A percentile compares a stretch with the other conserved stretches of the same genome.
These are phyloP conservation scores for Leucopsar rothschildi DNA, from an alignment of 2,113 vertebrate genomes.

Conservation along the genomic window DNA sequence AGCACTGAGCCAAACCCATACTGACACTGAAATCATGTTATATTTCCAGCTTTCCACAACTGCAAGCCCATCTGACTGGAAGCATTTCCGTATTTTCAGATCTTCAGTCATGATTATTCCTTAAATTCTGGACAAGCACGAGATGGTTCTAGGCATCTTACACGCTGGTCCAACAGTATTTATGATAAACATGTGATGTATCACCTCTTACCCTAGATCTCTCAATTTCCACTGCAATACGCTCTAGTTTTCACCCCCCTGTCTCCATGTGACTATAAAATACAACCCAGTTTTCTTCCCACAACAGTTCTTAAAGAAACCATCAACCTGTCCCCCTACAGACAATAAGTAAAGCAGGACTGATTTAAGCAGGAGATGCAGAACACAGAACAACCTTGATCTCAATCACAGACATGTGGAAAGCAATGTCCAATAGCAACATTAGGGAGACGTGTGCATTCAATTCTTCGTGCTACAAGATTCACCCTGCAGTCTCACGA, in stretches of 20 bases:
- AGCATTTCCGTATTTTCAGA: background rate
- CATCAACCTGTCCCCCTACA: background rate
- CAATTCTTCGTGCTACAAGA: background rate
- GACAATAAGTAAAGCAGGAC: background rate
- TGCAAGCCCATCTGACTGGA: background rate
- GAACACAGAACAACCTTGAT: background rate
- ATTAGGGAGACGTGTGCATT: background rate
- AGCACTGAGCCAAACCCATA: background rate
- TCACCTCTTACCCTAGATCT: background rate
- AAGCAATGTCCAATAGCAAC: background rate
- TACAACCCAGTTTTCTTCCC: background rate
- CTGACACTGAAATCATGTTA: background rate
- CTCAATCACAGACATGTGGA: fast-evolving
- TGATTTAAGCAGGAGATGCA: background rate
- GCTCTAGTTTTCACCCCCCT: background rate
- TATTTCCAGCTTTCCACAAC: background rate
- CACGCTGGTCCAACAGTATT: background rate
- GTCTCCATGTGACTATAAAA: background rate
- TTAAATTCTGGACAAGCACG: background rate
- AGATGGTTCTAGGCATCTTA: background rate
- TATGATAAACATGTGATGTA: background rate
- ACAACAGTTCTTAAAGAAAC: background rate
- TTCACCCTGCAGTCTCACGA: background rate
- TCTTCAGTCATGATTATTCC: background rate
- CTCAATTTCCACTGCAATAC: background rate